These are phyloP conservation scores for Glossosoma conforme DNA, from an alignment of 1,140 invertebrate species.

Conservation along the genomic window DNA sequence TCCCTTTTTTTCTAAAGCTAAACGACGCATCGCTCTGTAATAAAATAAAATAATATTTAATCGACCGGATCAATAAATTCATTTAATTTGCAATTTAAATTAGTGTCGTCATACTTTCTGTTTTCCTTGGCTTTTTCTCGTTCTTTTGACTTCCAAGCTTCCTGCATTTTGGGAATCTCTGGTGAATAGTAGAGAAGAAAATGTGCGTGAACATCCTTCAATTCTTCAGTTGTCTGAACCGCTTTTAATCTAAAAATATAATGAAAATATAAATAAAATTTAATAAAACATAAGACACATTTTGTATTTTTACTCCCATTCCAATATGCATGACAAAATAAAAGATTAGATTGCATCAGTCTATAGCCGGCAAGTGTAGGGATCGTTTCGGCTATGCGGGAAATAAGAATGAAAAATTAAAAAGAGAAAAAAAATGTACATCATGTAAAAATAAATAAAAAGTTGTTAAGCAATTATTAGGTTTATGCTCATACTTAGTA, in stretches of 20 bases:
- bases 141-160: constrained; percentile 59
- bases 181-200: constrained; percentile 89
- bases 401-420: no score
- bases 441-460: no score
- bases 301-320: no score
- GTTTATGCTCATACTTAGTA: background rate
- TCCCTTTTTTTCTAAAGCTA: constrained; percentile 19
- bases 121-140: constrained; percentile 58
- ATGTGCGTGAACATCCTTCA: constrained; percentile 89
- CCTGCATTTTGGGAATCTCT: constrained; percentile 83
- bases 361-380: no score
- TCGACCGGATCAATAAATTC: background rate
- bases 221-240: constrained; percentile 84
- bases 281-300: no score
- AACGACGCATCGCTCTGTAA: constrained; percentile 11
- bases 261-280: constrained; percentile 3
- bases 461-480: no score
- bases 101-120: constrained; percentile 44
- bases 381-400: no score
- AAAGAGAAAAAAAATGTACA: no score
- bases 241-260: constrained; percentile 53
- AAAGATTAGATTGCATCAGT: no score
- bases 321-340: no score
- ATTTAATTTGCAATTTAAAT: constrained; percentile 10
- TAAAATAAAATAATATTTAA: constrained; percentile 3